Percentiles rank a stretch among this genome's conserved stretches.
These are phyloP conservation scores for Peribatodes rhomboidaria DNA, from an alignment of 2,888 invertebrate genomes.

Conservation along the genomic window DNA sequence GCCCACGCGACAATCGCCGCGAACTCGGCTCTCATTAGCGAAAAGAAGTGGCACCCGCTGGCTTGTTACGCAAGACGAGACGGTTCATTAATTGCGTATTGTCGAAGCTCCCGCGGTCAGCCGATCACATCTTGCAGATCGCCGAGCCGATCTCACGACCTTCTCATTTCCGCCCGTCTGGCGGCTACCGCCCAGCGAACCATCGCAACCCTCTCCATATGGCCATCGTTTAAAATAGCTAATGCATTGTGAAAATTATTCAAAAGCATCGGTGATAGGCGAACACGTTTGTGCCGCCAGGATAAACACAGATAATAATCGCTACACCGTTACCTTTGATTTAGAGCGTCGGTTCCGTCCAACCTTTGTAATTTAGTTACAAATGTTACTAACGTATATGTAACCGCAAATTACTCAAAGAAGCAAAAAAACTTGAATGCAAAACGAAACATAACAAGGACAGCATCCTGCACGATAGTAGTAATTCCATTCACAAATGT, in stretches of 20 bases:
- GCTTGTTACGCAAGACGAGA: constrained; percentile 72
- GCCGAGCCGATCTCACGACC: constrained; percentile 64
- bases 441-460: constrained; percentile 21
- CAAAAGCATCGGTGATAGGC: constrained; percentile 74
- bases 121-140: constrained; percentile 64
- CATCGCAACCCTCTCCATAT: constrained; percentile 56
- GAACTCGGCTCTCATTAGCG: constrained; percentile 71
- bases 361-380: constrained; percentile 33
- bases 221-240: constrained; percentile 62
- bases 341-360: constrained; percentile 67
- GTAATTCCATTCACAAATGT: constrained; percentile 56
- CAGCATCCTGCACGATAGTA: constrained; percentile 48
- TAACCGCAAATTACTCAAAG: not conserved
- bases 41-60: constrained; percentile 67
- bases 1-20: constrained; percentile 60
- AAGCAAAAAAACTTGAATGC: not conserved
- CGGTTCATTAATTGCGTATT: constrained; percentile 79
- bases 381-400: not conserved
- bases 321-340: constrained; percentile 70
- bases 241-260: constrained; percentile 70
- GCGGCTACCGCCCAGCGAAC: constrained; percentile 42
- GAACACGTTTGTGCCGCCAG: constrained; percentile 70
- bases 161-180: constrained; percentile 62
- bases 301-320: constrained; percentile 75
- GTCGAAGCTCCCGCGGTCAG: constrained; percentile 64